Percentiles rank a stretch among this genome's conserved stretches.
These are phyloP conservation scores for Sphyrna mokarran DNA, from an alignment of 2,113 vertebrate genomes.

Conservation along the genomic window DNA sequence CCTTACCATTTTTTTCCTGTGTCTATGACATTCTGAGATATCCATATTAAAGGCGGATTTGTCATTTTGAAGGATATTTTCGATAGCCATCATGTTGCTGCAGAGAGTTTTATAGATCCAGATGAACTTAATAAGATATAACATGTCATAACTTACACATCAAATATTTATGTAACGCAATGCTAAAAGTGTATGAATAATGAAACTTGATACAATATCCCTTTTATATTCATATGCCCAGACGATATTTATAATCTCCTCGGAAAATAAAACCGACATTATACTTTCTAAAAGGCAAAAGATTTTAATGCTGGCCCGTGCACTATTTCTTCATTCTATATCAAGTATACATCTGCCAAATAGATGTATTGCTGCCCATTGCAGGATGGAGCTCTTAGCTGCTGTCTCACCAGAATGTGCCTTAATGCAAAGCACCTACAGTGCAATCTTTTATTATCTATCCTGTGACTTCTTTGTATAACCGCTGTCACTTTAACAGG, in stretches of 20 bases:
- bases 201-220: constrained; percentile 24
- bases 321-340: not conserved
- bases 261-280: constrained; percentile 14
- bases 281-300: not conserved
- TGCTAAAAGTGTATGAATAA: constrained; percentile 14
- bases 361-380: not conserved
- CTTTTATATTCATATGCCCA: not conserved
- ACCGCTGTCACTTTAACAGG: not conserved
- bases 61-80: constrained; percentile 14
- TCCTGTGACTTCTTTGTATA: not conserved
- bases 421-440: not conserved
- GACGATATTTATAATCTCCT: not conserved
- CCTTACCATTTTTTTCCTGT: not conserved
- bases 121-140: constrained; percentile 29
- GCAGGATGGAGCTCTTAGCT: not conserved
- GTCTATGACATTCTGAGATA: not conserved
- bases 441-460: not conserved
- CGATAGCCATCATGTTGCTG: not conserved
- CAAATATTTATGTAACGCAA: constrained; percentile 13
- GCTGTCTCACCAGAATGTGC: not conserved
- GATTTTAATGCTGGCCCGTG: not conserved
- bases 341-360: no score
- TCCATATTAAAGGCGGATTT: not conserved
- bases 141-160: constrained; percentile 31
- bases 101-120: not conserved